Conservation (phyloP, 2,797 vertebrate genomes). For the Columba guinea region DNA sequence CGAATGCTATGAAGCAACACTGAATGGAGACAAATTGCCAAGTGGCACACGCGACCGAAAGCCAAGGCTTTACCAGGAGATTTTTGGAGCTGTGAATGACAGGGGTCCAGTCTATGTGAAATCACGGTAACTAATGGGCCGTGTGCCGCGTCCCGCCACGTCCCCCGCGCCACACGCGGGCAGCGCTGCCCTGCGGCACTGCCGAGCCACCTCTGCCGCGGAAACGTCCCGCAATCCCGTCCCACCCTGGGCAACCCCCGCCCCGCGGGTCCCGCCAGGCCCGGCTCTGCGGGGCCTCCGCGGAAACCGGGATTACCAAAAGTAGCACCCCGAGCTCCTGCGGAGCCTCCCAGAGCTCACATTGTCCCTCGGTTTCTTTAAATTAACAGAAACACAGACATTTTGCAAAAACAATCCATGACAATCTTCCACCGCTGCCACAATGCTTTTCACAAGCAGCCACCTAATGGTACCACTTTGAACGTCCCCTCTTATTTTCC, state of each 20-base stretch:
- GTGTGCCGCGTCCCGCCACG: neutral
- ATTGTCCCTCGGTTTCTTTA: neutral
- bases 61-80: neutral
- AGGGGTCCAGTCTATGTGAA: slow-evolving; percentile 13
- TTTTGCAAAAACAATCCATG: neutral
- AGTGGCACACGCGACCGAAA: neutral
- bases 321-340: neutral
- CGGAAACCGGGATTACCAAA: neutral
- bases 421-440: neutral
- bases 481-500: neutral
- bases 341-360: neutral
- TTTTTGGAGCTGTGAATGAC: neutral
- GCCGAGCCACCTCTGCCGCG: too few relatives aligned
- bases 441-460: neutral
- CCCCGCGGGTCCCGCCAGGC: too few relatives aligned
- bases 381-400: neutral
- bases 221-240: too few relatives aligned
- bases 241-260: too few relatives aligned
- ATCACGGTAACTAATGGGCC: neutral
- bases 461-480: neutral
- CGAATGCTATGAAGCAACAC: slow-evolving; percentile 30
- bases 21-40: slow-evolving; percentile 48
- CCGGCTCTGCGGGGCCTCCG: neutral
- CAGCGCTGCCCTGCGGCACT: too few relatives aligned
- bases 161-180: too few relatives aligned